Evolutionary conservation across 2,113 vertebrate species (phyloP), one percentile per base, ranked within the genome.

Genomic region (Proterorhinus semilunaris): DNA sequence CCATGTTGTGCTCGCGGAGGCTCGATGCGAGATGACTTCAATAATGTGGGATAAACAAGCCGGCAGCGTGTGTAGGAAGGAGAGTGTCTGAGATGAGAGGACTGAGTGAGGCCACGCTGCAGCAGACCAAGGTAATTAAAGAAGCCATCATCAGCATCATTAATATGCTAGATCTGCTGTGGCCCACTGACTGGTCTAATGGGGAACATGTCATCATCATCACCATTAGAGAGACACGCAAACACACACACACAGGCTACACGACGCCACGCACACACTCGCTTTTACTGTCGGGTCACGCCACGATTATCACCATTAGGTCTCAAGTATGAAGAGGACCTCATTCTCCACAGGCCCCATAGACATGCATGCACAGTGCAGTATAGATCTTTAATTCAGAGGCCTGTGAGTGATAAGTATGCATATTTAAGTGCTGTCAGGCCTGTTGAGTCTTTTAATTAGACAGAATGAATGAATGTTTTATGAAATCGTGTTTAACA

Each of bases 401-500:
- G 55, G 81, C 76, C 84, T 84, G 86, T 88, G 88, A 90, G 82
- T 92, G 88, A 91, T 89, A 91, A 93, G 90, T 91, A 88, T 91
- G 85, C 91, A 90, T 93, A 91, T 94, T 92, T 89, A 92, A 93
- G 85, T 90, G 80, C 90, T 91, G 82, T 87, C 87, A 86, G 88
- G 86, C 80, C 86, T 83, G 80, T 83, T 79, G 84, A 84, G 87
- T 86, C 76, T 91, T 90, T 92, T 93, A 93, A 93, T 93, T 93
- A 91, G 90, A 88, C 82, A 79, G 83, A 87, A 87, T 86, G 84
- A 83, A 91, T 92, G 79, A 88, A 93, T 91, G 86, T 91, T 93
- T 92, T 89, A 92, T 90, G 89, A 77, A 89, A 91, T 87, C 78
- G 83, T 89, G 88, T 91, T 92, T 93, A 92, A 92, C 89, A 91